Conservation (phyloP, 1,140 invertebrate species). For the Calliopsis andreniformis region DNA sequence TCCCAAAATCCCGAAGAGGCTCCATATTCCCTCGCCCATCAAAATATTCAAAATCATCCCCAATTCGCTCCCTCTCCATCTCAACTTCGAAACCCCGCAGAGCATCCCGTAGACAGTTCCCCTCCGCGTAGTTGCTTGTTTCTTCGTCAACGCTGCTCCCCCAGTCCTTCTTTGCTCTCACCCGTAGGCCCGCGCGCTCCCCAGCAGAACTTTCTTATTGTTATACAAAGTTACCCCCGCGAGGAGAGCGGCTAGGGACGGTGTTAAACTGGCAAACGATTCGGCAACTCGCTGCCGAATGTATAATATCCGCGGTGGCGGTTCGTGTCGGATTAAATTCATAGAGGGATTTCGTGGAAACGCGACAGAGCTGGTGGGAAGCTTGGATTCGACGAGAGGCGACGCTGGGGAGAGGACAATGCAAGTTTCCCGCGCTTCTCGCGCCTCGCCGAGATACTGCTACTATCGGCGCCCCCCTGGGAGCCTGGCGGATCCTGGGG, state of each 20-base stretch:
- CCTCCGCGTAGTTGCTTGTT: slow-evolving; percentile 20
- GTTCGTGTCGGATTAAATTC: slow-evolving; percentile 23
- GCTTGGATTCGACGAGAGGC: too few species aligned
- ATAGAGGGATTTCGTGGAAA: neutral
- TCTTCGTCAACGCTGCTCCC: slow-evolving; percentile 23
- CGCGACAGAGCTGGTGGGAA: neutral
- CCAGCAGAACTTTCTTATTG: slow-evolving; percentile 33
- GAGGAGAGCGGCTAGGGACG: neutral
- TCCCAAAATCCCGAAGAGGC: too few species aligned
- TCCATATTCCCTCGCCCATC: too few species aligned
- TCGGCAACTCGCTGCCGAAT: slow-evolving; percentile 9
- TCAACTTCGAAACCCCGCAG: neutral
- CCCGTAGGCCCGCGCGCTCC: too few species aligned
- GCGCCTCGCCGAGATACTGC: neutral
- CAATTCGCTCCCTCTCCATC: too few species aligned
- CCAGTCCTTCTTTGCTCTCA: slow-evolving; percentile 4
- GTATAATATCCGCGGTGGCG: slow-evolving; percentile 6
- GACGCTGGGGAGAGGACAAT: neutral
- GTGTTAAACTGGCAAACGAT: slow-evolving; percentile 25
- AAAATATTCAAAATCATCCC: too few species aligned
- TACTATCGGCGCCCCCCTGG: neutral
- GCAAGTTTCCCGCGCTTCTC: neutral
- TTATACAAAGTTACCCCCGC: neutral
- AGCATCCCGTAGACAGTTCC: too few species aligned
- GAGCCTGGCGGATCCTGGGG: slow-evolving; percentile 1